phyloP scores from a whole-genome alignment of 2,888 invertebrate species.

The Pegoplata infirma region DNA sequence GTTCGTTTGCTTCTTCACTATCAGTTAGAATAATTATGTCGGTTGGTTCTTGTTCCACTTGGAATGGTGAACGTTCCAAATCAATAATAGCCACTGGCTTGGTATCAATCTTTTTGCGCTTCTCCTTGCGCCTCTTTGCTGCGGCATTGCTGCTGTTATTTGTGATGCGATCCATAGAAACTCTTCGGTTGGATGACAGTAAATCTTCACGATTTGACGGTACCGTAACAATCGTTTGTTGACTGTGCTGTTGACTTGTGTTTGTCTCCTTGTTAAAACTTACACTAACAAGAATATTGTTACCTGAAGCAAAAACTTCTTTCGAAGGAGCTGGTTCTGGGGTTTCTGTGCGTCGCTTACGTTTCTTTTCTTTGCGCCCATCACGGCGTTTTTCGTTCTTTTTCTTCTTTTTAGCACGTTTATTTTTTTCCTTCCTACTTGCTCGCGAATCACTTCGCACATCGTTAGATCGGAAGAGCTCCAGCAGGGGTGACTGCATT shows the following conservation, averaged over 20 bases:
- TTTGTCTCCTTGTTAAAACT: conserved; percentile 87
- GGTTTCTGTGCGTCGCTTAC: conserved; percentile 74
- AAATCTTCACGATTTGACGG: conserved; percentile 76
- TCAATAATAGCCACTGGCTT: conserved; percentile 91
- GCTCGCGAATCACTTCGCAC: conserved; percentile 68
- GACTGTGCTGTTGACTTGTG: conserved; percentile 70
- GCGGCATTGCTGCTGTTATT: conserved; percentile 48
- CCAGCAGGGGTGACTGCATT: conserved; percentile 72
- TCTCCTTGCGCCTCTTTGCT: conserved; percentile 70
- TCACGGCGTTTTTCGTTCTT: conserved; percentile 75
- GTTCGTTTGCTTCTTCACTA: conserved; percentile 82
- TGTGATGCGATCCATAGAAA: conserved; percentile 69
- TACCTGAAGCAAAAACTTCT: conserved; percentile 94
- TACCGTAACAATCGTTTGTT: conserved; percentile 76
- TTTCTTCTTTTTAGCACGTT: conserved; percentile 74
- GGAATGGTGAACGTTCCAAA: conserved; percentile 90
- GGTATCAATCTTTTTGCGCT: conserved; percentile 79
- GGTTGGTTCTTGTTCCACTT: conserved; percentile 88
- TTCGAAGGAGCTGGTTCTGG: conserved; percentile 84
- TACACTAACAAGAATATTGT: conserved; percentile 94
- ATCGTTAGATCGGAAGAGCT: conserved; percentile 34
- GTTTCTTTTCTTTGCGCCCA: conserved; percentile 75
- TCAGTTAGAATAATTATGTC: conserved; percentile 91
- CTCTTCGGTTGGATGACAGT: conserved; percentile 68
- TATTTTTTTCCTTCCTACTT: conserved; percentile 76